Conservation (phyloP, 2,888 invertebrate species). For the Tetrapedia diversipes region DNA sequence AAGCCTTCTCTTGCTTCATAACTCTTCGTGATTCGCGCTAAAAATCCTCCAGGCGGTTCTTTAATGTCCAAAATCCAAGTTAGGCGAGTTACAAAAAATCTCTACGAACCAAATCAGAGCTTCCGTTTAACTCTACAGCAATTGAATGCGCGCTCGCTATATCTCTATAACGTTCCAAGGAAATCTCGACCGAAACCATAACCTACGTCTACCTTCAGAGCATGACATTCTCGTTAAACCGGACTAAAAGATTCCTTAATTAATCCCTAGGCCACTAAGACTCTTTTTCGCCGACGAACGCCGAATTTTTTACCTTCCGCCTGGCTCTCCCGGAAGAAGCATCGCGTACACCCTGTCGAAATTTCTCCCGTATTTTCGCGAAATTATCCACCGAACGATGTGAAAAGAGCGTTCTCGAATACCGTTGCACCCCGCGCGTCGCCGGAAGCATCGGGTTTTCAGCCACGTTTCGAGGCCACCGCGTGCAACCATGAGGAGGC, state of each 20-base stretch:
- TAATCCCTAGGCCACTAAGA: slow-evolving; percentile 20
- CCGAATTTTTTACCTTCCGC: slow-evolving; percentile 15
- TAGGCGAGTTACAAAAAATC: too few species aligned
- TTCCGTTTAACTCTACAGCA: too few species aligned
- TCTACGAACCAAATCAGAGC: too few species aligned
- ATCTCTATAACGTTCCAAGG: too few species aligned
- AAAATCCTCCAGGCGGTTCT: too few species aligned
- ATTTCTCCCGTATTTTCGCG: slow-evolving; percentile 46
- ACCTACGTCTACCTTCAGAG: neutral
- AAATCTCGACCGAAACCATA: neutral
- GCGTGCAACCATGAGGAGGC: neutral
- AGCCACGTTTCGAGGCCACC: slow-evolving; percentile 22
- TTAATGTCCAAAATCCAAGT: too few species aligned
- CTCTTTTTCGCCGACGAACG: neutral
- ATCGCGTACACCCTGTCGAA: neutral
- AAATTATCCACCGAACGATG: slow-evolving; percentile 29
- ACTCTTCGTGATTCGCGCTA: too few species aligned
- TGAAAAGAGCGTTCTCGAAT: slow-evolving; percentile 23
- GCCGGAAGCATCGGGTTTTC: slow-evolving; percentile 10
- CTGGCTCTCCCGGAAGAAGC: neutral
- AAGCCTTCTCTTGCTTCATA: too few species aligned
- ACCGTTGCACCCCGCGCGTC: neutral
- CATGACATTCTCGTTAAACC: neutral
- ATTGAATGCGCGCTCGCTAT: too few species aligned
- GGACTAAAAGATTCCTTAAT: slow-evolving; percentile 35